A percentile compares a stretch with the other conserved stretches of the same genome.
Evolutionary conservation across 2,797 vertebrate genomes (phyloP).

Genomic region (Cossypha heuglini): DNA sequence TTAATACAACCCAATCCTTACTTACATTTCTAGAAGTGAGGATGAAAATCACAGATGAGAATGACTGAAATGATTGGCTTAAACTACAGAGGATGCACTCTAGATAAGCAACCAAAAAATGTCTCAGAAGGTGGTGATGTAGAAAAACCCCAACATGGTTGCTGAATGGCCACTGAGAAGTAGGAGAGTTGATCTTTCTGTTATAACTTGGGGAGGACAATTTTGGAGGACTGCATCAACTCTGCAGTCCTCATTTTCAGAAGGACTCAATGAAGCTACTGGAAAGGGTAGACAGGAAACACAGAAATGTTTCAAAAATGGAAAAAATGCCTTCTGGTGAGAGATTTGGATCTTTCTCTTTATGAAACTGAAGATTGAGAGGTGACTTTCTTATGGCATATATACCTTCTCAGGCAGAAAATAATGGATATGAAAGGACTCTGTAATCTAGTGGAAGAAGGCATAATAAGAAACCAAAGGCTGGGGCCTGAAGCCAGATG

Average conservation of each 20-base stretch:
- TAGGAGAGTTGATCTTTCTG: not conserved
- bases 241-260: not conserved
- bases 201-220: not conserved
- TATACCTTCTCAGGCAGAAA: slow-evolving; percentile 56
- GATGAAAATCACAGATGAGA: not conserved
- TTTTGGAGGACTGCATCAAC: not conserved
- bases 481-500: slow-evolving; percentile 55
- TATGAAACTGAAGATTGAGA: slow-evolving; percentile 48
- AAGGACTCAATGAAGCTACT: not conserved
- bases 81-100: not conserved
- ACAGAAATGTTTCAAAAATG: not conserved
- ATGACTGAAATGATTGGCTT: not conserved
- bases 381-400: slow-evolving; percentile 39
- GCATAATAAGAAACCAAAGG: slow-evolving; percentile 51
- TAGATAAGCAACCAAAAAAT: not conserved
- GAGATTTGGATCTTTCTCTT: slow-evolving; percentile 47
- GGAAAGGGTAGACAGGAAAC: not conserved
- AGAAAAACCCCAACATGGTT: not conserved
- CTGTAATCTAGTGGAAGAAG: slow-evolving; percentile 59
- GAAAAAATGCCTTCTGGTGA: slow-evolving; percentile 7
- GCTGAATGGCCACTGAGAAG: not conserved
- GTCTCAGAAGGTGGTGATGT: not conserved
- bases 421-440: slow-evolving; percentile 52
- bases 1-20: not conserved
- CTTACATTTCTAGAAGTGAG: not conserved